Evolutionary conservation across 2,888 invertebrate genomes (phyloP).

Genomic region (Dyspetes luteomarginatus): DNA sequence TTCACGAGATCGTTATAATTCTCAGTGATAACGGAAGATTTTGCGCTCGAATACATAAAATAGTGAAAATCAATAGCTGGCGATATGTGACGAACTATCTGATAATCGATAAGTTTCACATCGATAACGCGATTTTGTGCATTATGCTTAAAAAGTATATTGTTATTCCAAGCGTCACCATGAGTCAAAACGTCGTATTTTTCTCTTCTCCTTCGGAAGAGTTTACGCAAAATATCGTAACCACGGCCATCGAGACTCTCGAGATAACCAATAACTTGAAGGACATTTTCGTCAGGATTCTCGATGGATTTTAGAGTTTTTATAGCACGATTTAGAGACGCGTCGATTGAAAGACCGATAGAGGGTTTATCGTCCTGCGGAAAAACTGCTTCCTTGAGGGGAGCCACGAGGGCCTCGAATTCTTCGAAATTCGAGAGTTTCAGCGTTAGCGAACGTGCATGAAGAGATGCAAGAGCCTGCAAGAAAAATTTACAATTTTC

Average conservation of each 20-base stretch:
- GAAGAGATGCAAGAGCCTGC: conserved; percentile 74
- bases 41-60: conserved; percentile 75
- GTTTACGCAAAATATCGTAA: conserved; percentile 55
- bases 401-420: conserved; percentile 68
- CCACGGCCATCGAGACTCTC: conserved; percentile 41
- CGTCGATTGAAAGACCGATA: conserved; percentile 65
- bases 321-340: conserved; percentile 61
- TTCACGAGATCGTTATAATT: conserved; percentile 69
- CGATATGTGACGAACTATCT: conserved; percentile 72
- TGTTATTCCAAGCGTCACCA: conserved; percentile 78
- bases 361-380: conserved; percentile 63
- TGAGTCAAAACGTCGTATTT: conserved; percentile 74
- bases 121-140: conserved; percentile 48
- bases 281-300: conserved; percentile 56
- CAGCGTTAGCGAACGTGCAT: conserved; percentile 72
- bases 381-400: conserved; percentile 70
- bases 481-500: conserved; percentile 51
- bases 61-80: conserved; percentile 76
- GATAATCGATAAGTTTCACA: conserved; percentile 74
- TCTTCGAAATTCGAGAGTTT: conserved; percentile 65
- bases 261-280: conserved; percentile 59
- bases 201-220: conserved; percentile 54
- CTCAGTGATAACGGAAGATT: conserved; percentile 67
- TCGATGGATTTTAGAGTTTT: conserved; percentile 65
- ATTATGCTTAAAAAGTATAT: conserved; percentile 73